phyloP scores from a whole-genome alignment of 2,113 vertebrate genomes.

The Chionodraco myersi region DNA sequence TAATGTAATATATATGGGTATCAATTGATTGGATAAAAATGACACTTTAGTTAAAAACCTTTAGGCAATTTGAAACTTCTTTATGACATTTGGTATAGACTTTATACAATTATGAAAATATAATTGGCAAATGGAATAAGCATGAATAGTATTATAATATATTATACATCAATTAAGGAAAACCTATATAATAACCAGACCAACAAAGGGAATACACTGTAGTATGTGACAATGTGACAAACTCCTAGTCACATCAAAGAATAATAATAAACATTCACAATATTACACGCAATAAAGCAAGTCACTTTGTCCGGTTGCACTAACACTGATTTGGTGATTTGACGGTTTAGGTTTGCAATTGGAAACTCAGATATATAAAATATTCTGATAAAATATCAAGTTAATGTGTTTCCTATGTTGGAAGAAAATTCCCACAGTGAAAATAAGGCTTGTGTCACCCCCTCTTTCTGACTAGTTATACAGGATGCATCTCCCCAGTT shows the following conservation, averaged over 20 bases:
- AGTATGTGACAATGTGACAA: background rate
- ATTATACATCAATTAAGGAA: background rate
- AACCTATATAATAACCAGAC: background rate
- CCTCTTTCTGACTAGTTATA: background rate
- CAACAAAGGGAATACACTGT: background rate
- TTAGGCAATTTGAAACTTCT: background rate
- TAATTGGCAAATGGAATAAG: too few relatives aligned
- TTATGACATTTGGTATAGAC: background rate
- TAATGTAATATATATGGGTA: background rate
- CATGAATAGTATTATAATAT: background rate
- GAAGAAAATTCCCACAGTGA: background rate
- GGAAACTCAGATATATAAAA: constrained; percentile 2
- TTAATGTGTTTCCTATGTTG: background rate
- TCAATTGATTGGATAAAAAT: background rate
- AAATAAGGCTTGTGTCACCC: constrained; percentile 18
- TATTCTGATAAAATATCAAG: background rate
- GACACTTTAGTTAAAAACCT: background rate
- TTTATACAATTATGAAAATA: background rate
- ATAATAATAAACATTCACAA: background rate
- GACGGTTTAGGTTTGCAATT: background rate
- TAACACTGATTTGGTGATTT: background rate
- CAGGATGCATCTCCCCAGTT: background rate
- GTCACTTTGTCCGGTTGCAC: background rate
- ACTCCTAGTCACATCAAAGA: background rate
- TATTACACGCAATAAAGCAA: background rate